Percentiles rank a stretch among this genome's conserved stretches.
These are phyloP conservation scores for Merops nubicus DNA, from an alignment of 2,113 vertebrate genomes.

Conservation along the genomic window DNA sequence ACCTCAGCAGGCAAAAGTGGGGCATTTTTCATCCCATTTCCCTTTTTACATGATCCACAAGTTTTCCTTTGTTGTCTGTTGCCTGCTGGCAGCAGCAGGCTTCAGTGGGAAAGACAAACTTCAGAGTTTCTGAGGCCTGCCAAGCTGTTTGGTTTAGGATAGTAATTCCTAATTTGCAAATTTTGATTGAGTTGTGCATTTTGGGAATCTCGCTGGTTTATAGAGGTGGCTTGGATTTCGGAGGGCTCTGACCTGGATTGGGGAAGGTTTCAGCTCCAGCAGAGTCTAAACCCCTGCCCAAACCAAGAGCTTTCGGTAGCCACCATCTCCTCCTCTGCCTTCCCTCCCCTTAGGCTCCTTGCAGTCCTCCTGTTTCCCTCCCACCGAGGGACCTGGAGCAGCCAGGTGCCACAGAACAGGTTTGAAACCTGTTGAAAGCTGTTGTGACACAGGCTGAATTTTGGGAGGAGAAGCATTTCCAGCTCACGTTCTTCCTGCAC, in stretches of 20 bases:
- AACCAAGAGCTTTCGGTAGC: not conserved
- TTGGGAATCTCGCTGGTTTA: not conserved
- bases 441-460: not conserved
- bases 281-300: not conserved
- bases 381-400: not conserved
- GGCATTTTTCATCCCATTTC: not conserved
- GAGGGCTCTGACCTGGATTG: not conserved
- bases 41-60: not conserved
- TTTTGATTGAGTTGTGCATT: not conserved
- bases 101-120: not conserved
- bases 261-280: not conserved
- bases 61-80: not conserved
- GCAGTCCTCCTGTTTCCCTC: not conserved
- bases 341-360: not conserved
- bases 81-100: not conserved
- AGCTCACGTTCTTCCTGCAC: accelerated
- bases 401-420: not conserved
- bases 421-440: not conserved
- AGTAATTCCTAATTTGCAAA: not conserved
- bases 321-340: not conserved
- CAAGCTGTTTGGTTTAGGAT: not conserved
- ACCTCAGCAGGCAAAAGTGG: not conserved
- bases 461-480: not conserved
- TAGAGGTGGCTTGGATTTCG: not conserved
- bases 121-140: not conserved